A percentile compares a stretch with the other conserved stretches of the same genome.
Evolutionary conservation across 2,888 invertebrate species (phyloP).

Genomic region (Melanargia galathea): DNA sequence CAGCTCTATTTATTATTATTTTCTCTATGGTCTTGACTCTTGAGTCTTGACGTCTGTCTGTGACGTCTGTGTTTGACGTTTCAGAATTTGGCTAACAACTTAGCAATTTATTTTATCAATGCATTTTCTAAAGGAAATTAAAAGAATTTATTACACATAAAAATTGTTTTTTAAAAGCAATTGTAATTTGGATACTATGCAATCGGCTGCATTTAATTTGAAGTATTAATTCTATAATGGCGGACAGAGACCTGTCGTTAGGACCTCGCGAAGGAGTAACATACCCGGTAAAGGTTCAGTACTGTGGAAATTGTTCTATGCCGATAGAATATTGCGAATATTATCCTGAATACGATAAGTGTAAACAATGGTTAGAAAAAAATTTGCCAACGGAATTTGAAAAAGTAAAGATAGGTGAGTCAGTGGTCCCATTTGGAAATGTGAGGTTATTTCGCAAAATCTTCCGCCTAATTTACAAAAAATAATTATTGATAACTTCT

Average conservation of each 20-base stretch:
- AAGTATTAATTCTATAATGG: slow-evolving; percentile 64
- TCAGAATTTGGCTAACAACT: too few species aligned
- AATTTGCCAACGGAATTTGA: slow-evolving; percentile 97
- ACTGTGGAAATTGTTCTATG: slow-evolving; percentile 97
- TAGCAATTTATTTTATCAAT: too few species aligned
- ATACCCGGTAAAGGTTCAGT: slow-evolving; percentile 92
- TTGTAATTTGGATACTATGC: slow-evolving; percentile 35
- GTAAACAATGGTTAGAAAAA: slow-evolving; percentile 97
- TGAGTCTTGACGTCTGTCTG: too few species aligned
- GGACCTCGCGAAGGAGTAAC: slow-evolving; percentile 87
- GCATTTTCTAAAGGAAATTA: too few species aligned
- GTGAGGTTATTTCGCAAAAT: slow-evolving; percentile 32
- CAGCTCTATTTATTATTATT: too few species aligned
- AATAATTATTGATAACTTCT: slow-evolving; percentile 22
- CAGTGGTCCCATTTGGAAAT: slow-evolving; percentile 11
- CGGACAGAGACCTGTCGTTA: slow-evolving; percentile 81
- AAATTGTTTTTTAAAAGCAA: not conserved
- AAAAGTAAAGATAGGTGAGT: slow-evolving; percentile 88
- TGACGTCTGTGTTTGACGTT: too few species aligned
- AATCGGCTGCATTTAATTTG: slow-evolving; percentile 32
- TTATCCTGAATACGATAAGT: slow-evolving; percentile 98
- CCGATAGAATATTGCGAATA: slow-evolving; percentile 99
- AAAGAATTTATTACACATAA: not conserved
- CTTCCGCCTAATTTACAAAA: not conserved
- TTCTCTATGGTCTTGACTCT: too few species aligned